Evolutionary conservation across 2,113 vertebrate genomes (phyloP).

Genomic region (Brachyhypopomus gauderio): DNA sequence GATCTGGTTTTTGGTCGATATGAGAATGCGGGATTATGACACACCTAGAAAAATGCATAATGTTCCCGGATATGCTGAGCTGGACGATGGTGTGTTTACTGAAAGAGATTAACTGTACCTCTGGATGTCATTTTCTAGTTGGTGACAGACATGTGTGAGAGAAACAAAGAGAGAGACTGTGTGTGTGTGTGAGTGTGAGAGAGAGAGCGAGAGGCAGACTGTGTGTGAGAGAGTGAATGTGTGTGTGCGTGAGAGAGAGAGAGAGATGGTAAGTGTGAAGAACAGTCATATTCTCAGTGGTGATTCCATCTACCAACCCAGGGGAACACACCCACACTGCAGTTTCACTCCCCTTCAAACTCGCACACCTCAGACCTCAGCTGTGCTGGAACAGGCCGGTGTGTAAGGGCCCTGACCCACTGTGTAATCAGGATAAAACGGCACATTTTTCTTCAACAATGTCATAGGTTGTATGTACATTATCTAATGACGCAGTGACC

Average conservation of each 20-base stretch:
- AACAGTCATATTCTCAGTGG: not conserved
- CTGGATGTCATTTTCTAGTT: not conserved
- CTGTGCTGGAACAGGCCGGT: slow-evolving; percentile 10
- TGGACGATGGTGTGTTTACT: not conserved
- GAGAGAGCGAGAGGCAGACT: not conserved
- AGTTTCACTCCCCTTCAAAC: not conserved
- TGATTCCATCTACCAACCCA: not conserved
- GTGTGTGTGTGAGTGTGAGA: not conserved
- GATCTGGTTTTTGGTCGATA: no score
- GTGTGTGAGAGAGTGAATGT: not conserved
- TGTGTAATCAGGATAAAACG: not conserved
- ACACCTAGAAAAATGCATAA: not conserved
- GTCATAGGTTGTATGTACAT: no score
- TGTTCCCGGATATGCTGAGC: not conserved
- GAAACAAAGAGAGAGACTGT: not conserved
- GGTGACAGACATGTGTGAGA: not conserved
- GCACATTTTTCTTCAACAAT: no score
- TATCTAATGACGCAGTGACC: no score
- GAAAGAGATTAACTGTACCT: slow-evolving; percentile 9
- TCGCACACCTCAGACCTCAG: not conserved
- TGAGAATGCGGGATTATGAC: not conserved
- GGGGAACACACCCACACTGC: not conserved
- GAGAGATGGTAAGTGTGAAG: not conserved
- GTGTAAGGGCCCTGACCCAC: no score
- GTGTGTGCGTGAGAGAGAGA: not conserved